A percentile compares a stretch with the other conserved stretches of the same genome.
phyloP scores from a whole-genome alignment of 2,797 vertebrate genomes.

The Hozukius guyotensis region DNA sequence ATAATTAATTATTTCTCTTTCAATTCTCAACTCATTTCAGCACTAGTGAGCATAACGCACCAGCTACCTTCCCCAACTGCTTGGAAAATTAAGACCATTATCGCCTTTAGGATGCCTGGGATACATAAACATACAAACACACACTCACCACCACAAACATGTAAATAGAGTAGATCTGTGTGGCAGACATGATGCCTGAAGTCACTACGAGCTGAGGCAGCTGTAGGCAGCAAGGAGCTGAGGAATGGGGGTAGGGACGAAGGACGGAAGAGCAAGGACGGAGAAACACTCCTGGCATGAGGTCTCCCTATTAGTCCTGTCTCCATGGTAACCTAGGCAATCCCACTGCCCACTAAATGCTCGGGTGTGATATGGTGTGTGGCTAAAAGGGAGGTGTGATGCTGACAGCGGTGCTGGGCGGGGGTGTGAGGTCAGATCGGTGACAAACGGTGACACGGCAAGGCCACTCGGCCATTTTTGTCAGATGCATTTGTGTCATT shows the following conservation, averaged over 20 bases:
- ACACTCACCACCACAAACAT: conserved; percentile 8
- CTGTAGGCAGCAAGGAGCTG: conserved; percentile 10
- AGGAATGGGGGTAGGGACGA: not conserved
- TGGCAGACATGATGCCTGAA: conserved; percentile 21
- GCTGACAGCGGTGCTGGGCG: conserved; percentile 42
- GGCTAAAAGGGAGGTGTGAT: conserved; percentile 54
- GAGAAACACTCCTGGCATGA: conserved; percentile 47
- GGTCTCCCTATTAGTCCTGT: conserved; percentile 67
- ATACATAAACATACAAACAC: conserved; percentile 1
- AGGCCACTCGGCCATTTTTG: conserved; percentile 49
- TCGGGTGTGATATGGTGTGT: conserved; percentile 49
- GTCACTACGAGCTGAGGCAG: not conserved
- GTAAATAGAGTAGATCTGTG: conserved; percentile 7
- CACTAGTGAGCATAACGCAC: not conserved
- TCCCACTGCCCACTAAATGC: conserved; percentile 63
- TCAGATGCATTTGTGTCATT: conserved; percentile 50
- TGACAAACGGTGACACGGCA: conserved; percentile 44
- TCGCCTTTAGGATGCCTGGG: conserved; percentile 5
- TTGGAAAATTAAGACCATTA: conserved; percentile 5
- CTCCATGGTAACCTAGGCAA: conserved; percentile 70
- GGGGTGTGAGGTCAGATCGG: conserved; percentile 49
- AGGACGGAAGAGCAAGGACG: conserved; percentile 22
- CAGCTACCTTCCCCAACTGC: conserved; percentile 20
- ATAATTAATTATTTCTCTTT: conserved; percentile 16
- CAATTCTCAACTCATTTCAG: conserved; percentile 25